These are phyloP conservation scores for Clunio marinus DNA, from an alignment of 2,888 invertebrate genomes.

Conservation along the genomic window DNA sequence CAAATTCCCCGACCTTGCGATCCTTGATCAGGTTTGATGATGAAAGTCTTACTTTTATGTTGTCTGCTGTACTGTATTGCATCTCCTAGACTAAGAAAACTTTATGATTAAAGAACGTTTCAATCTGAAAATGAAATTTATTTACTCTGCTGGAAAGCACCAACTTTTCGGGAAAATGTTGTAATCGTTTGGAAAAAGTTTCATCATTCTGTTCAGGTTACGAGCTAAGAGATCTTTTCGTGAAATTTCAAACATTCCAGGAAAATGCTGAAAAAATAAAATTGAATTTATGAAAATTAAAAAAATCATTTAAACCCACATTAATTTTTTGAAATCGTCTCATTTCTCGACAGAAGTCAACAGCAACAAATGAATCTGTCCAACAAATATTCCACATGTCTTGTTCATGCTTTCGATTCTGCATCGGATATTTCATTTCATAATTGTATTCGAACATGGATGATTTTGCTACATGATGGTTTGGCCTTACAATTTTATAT, in stretches of 20 bases:
- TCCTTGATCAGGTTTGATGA: conserved; percentile 86
- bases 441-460: conserved; percentile 61
- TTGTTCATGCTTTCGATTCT: conserved; percentile 59
- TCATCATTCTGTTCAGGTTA: conserved; percentile 84
- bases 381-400: conserved; percentile 88
- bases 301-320: conserved; percentile 39
- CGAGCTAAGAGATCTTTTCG: conserved; percentile 84
- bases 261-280: conserved; percentile 74
- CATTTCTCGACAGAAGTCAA: conserved; percentile 86
- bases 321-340: conserved; percentile 88
- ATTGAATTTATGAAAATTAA: background rate
- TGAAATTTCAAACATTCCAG: conserved; percentile 84
- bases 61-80: conserved; percentile 67
- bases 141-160: conserved; percentile 88
- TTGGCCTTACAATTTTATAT: conserved; percentile 27
- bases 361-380: conserved; percentile 82
- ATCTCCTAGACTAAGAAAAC: conserved; percentile 65
- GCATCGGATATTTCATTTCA: background rate
- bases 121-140: conserved; percentile 41
- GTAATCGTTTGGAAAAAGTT: conserved; percentile 83
- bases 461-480: conserved; percentile 47
- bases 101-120: background rate
- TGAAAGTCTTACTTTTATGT: conserved; percentile 72
- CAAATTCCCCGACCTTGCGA: conserved; percentile 88
- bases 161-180: conserved; percentile 91